These are phyloP conservation scores for Acronicta psi DNA, from an alignment of 2,888 invertebrate genomes.

Conservation along the genomic window DNA sequence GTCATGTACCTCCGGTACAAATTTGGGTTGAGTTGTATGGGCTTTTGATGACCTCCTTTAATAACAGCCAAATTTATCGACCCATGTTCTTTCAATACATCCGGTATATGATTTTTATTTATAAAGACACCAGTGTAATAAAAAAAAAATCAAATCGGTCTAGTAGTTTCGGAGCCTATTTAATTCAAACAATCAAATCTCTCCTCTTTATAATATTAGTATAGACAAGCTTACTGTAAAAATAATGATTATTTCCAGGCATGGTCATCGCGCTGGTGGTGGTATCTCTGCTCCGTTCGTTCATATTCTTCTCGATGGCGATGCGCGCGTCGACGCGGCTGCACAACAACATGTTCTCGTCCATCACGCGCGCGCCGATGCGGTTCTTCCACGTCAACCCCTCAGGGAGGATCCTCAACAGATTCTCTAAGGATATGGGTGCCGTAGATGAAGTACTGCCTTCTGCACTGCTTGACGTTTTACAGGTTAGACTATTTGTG, in stretches of 20 bases:
- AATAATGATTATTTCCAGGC: slow-evolving; percentile 61
- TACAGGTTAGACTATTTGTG: slow-evolving; percentile 77
- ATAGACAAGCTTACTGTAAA: too few relatives aligned
- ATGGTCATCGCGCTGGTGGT: slow-evolving; percentile 86
- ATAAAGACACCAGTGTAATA: too few relatives aligned
- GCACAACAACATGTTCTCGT: slow-evolving; percentile 95
- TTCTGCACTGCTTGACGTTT: slow-evolving; percentile 89
- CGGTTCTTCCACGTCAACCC: slow-evolving; percentile 96
- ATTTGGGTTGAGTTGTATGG: too few relatives aligned
- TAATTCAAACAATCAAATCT: too few relatives aligned
- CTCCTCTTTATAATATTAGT: too few relatives aligned
- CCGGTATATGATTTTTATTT: too few relatives aligned
- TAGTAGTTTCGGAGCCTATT: too few relatives aligned
- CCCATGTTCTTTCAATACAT: too few relatives aligned
- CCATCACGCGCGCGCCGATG: slow-evolving; percentile 94
- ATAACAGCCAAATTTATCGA: too few relatives aligned
- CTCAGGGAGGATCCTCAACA: slow-evolving; percentile 94
- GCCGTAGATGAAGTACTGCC: slow-evolving; percentile 91
- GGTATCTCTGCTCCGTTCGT: slow-evolving; percentile 85
- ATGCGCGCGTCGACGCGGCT: slow-evolving; percentile 93
- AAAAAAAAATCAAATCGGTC: too few relatives aligned
- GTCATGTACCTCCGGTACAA: too few relatives aligned
- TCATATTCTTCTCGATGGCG: slow-evolving; percentile 90
- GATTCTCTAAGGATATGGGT: slow-evolving; percentile 97
- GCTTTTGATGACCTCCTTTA: too few relatives aligned